Conservation (phyloP, 1,140 invertebrate species). For the Drosophila nigrodunni region DNA sequence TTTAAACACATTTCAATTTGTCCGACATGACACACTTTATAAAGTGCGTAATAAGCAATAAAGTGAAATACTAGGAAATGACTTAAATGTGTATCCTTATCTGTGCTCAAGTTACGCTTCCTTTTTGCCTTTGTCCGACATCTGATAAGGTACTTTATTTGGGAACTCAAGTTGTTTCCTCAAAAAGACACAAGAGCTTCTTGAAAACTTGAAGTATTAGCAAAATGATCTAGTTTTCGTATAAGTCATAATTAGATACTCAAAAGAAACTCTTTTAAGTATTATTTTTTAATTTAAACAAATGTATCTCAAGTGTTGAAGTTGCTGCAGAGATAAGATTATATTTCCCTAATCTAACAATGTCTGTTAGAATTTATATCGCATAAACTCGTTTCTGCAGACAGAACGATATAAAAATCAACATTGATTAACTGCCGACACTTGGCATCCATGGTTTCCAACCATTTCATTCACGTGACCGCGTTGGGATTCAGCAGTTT, state of each 20-base stretch:
- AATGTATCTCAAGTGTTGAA: neutral
- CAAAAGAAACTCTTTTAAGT: neutral
- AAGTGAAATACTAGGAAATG: conserved; percentile 1
- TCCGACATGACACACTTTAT: neutral
- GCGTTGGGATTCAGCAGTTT: conserved; percentile 55
- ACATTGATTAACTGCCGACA: conserved; percentile 55
- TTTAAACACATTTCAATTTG: conserved; percentile 5
- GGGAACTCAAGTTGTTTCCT: too few relatives aligned
- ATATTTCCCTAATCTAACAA: neutral
- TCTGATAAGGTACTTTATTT: neutral
- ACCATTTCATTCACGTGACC: conserved; percentile 56
- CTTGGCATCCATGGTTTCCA: conserved; percentile 33
- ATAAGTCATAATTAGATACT: too few relatives aligned
- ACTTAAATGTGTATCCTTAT: neutral
- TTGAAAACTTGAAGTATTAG: too few relatives aligned
- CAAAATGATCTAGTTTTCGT: too few relatives aligned
- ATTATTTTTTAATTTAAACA: neutral
- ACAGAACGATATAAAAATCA: conserved; percentile 26
- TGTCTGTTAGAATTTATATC: neutral
- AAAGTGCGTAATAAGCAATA: neutral
- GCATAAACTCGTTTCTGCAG: neutral
- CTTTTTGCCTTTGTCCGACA: neutral
- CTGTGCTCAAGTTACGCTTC: neutral
- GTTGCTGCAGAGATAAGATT: neutral
- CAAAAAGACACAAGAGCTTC: neutral